phyloP scores from a whole-genome alignment of 2,113 vertebrate species.

The Cryptoleucopteryx plumbea region DNA sequence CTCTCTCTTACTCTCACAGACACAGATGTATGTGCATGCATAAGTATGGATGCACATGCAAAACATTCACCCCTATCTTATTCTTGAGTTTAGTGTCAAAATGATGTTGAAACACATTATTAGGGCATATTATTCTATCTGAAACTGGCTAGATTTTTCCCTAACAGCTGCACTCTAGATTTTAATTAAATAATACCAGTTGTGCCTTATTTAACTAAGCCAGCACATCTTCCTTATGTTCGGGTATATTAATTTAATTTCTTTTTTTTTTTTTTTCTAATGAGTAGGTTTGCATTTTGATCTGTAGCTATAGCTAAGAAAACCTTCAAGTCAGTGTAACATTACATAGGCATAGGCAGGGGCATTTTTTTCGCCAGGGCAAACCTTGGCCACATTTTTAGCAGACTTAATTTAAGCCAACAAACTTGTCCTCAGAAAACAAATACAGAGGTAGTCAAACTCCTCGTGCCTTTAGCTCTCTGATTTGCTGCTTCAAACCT shows the following conservation, averaged over 20 bases:
- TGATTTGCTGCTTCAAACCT: background rate
- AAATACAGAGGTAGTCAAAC: background rate
- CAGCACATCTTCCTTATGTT: slow-evolving; percentile 54
- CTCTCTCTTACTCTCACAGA: background rate
- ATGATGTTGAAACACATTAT: slow-evolving; percentile 2
- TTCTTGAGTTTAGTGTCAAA: background rate
- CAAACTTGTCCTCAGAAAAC: background rate
- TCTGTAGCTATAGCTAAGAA: background rate
- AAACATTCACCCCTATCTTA: background rate
- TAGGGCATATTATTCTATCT: slow-evolving; percentile 45
- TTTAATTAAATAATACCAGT: slow-evolving; percentile 69
- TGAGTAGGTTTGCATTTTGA: slow-evolving; percentile 12
- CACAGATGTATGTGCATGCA: background rate
- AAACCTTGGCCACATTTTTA: background rate
- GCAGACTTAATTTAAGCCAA: background rate
- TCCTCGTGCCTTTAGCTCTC: background rate
- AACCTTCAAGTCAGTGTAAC: background rate
- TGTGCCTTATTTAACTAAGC: slow-evolving; percentile 61
- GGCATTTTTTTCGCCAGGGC: background rate
- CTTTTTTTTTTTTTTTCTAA: slow-evolving; percentile 6
- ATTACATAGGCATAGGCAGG: background rate
- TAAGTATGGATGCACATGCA: background rate
- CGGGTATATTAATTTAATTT: slow-evolving; percentile 27
- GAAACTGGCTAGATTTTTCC: slow-evolving; percentile 34
- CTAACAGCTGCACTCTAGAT: slow-evolving; percentile 51